Evolutionary conservation across 2,113 vertebrate species (phyloP).

Genomic region (Manacus vitellinus): DNA sequence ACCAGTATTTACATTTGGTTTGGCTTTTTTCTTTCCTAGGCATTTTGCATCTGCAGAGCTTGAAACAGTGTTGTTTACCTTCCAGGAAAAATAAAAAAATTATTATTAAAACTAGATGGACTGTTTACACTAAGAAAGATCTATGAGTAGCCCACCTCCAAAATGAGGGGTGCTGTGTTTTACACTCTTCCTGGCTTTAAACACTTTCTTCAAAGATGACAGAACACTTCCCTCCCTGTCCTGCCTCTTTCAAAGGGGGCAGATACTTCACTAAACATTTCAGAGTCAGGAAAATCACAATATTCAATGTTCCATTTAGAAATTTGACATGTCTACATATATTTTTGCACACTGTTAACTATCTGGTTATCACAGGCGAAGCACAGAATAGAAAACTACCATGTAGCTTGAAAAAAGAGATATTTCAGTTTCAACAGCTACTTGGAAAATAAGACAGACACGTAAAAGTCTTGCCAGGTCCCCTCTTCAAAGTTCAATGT

Average conservation of each 20-base stretch:
- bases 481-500: background rate
- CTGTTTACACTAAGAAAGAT: background rate
- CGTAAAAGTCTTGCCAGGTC: background rate
- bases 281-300: background rate
- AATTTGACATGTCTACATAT: background rate
- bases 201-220: background rate
- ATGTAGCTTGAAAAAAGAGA: background rate
- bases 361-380: background rate
- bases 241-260: background rate
- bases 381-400: background rate
- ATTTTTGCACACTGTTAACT: background rate
- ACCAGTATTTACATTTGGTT: background rate
- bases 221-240: background rate
- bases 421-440: background rate
- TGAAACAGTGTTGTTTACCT: background rate
- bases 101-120: background rate
- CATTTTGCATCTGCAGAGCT: background rate
- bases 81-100: background rate
- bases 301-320: background rate
- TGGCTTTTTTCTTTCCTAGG: background rate
- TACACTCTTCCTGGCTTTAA: background rate
- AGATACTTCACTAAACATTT: background rate
- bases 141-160: background rate
- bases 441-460: background rate
- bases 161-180: background rate